Percentiles rank a stretch among this genome's conserved stretches.
phyloP scores from a whole-genome alignment of 2,113 vertebrate genomes.

The Xerus inauris region DNA sequence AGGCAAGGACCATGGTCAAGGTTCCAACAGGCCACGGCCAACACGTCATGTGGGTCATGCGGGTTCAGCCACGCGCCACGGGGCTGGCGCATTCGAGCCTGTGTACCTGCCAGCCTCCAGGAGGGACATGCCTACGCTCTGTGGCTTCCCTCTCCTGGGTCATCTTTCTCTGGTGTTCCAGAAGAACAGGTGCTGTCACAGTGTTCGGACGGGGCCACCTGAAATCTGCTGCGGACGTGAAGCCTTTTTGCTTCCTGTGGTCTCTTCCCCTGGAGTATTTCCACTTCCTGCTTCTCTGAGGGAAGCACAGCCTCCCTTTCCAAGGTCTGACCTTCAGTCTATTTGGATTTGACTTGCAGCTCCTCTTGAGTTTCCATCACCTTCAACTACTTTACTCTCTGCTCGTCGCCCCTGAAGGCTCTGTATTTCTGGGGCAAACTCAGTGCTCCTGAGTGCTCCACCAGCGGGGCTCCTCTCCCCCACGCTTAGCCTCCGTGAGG shows the following conservation, averaged over 20 bases:
- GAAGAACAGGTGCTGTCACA: fast-evolving
- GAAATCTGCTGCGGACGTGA: fast-evolving
- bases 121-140: fast-evolving
- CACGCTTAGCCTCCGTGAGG: neutral
- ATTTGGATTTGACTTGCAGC: fast-evolving
- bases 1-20: neutral
- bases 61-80: fast-evolving
- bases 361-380: neutral
- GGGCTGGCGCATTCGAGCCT: neutral
- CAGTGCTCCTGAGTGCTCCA: neutral
- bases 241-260: fast-evolving
- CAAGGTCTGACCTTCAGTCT: fast-evolving
- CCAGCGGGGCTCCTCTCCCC: fast-evolving
- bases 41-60: fast-evolving
- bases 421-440: neutral
- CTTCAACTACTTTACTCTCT: fast-evolving
- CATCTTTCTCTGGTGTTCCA: neutral
- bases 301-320: fast-evolving
- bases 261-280: neutral
- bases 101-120: fast-evolving
- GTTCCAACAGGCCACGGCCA: neutral
- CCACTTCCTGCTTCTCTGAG: fast-evolving
- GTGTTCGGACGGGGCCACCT: fast-evolving
- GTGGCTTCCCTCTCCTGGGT: fast-evolving
- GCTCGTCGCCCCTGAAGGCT: neutral